These are phyloP conservation scores for Eueides isabella DNA, from an alignment of 1,140 invertebrate genomes.

Conservation along the genomic window DNA sequence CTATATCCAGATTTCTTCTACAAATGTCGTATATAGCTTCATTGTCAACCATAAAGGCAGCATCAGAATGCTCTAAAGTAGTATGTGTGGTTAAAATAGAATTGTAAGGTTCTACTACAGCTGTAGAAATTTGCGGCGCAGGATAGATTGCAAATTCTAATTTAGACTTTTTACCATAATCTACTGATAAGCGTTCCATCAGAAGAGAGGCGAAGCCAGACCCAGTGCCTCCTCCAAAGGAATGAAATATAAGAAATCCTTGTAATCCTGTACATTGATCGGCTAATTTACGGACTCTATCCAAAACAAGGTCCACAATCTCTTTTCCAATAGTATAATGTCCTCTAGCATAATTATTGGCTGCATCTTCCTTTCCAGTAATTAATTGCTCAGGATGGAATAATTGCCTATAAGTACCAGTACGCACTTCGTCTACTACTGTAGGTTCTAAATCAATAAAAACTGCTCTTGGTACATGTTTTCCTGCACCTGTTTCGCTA, in stretches of 20 bases:
- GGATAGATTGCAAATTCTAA: conserved; percentile 95
- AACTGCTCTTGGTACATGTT: conserved; percentile 80
- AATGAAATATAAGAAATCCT: conserved; percentile 95
- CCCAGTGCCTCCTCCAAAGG: conserved; percentile 94
- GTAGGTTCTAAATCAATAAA: conserved; percentile 95
- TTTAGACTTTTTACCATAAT: conserved; percentile 95
- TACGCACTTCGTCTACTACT: conserved; percentile 90
- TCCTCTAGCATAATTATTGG: conserved; percentile 92
- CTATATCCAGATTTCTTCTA: conserved; percentile 93
- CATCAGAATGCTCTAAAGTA: conserved; percentile 93
- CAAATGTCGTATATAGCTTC: conserved; percentile 94
- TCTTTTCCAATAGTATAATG: conserved; percentile 95
- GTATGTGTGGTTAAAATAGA: conserved; percentile 92
- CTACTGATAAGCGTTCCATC: conserved; percentile 94
- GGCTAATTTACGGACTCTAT: conserved; percentile 90
- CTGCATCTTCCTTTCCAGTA: conserved; percentile 92
- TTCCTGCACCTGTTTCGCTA: conserved; percentile 93
- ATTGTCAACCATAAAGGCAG: conserved; percentile 93
- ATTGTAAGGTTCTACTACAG: conserved; percentile 96
- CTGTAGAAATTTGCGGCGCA: conserved; percentile 94
- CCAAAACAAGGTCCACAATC: conserved; percentile 91
- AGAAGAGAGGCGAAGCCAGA: conserved; percentile 94
- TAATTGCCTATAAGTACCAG: conserved; percentile 90
- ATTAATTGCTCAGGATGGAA: conserved; percentile 93
- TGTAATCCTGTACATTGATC: conserved; percentile 94